Percentiles rank a stretch among this genome's conserved stretches.
Conservation (phyloP, 2,797 vertebrate genomes). For the Microchirus variegatus region DNA sequence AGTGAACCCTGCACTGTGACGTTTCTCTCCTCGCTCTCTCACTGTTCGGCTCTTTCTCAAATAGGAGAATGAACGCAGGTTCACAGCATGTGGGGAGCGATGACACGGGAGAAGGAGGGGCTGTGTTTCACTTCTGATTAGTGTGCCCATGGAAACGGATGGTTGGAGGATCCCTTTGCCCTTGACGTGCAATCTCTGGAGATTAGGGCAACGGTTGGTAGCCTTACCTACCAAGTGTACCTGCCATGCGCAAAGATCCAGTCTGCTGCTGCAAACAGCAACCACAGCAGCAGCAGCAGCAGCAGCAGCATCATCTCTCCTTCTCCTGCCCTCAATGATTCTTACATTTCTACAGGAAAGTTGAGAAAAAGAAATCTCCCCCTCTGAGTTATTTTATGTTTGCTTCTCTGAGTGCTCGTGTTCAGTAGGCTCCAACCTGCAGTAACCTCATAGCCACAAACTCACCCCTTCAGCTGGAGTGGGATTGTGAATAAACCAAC, state of each 20-base stretch:
- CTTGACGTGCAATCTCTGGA: constrained; percentile 73
- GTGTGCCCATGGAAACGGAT: constrained; percentile 79
- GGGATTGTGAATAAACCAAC: constrained; percentile 71
- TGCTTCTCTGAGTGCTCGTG: constrained; percentile 40
- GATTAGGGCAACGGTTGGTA: constrained; percentile 69
- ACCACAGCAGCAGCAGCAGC: too few species aligned
- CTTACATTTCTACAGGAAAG: constrained; percentile 39
- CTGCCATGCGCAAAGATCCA: constrained; percentile 52
- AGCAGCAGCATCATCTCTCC: constrained; percentile 37
- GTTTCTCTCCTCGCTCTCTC: constrained; percentile 48
- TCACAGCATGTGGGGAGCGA: constrained; percentile 61
- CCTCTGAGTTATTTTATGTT: constrained; percentile 59
- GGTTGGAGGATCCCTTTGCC: constrained; percentile 77
- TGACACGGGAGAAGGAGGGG: constrained; percentile 68
- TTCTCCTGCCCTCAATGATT: constrained; percentile 46
- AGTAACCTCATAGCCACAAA: constrained; percentile 78
- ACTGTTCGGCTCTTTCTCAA: constrained; percentile 56
- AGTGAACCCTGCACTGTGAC: constrained; percentile 58
- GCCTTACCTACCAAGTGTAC: constrained; percentile 56
- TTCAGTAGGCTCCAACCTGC: constrained; percentile 57
- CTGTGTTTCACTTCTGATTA: constrained; percentile 75
- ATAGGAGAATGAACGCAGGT: constrained; percentile 66
- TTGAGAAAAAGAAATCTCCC: constrained; percentile 50
- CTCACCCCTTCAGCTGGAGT: constrained; percentile 76
- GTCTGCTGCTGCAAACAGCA: constrained; percentile 48